Percentiles rank a stretch among this genome's conserved stretches.
Conservation (phyloP, 2,113 vertebrate species). For the Triplophysa siluroides region DNA sequence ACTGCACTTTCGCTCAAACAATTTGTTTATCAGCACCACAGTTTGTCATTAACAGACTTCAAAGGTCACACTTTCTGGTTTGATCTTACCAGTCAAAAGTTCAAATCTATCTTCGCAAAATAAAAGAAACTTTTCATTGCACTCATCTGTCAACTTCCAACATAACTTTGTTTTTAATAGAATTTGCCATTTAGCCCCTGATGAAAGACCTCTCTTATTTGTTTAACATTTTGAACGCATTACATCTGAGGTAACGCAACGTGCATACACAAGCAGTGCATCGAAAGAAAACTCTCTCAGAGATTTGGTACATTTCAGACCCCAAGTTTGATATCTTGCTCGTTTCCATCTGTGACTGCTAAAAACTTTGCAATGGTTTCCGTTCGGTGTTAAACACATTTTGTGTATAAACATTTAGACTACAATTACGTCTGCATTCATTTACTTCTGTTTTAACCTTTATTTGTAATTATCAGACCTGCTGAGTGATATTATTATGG, state of each 20-base stretch:
- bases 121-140: conserved; percentile 29
- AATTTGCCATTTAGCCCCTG: conserved; percentile 14
- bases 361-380: conserved; percentile 20
- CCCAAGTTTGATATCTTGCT: conserved; percentile 12
- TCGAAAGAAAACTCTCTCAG: background rate
- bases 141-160: conserved; percentile 4
- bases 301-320: conserved; percentile 33
- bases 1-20: conserved; percentile 11
- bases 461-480: conserved; percentile 18
- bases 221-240: conserved; percentile 48
- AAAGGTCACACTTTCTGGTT: background rate
- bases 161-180: conserved; percentile 30
- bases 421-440: conserved; percentile 8
- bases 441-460: conserved; percentile 1
- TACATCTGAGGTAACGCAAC: conserved; percentile 39
- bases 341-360: conserved; percentile 34
- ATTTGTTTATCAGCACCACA: conserved; percentile 28
- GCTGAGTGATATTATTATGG: background rate
- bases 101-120: conserved; percentile 6
- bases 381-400: background rate
- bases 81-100: conserved; percentile 19
- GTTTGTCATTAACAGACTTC: conserved; percentile 33
- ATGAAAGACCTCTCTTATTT: conserved; percentile 32
- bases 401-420: background rate
- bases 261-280: conserved; percentile 19